Percentiles rank a stretch among this genome's conserved stretches.
Conservation (phyloP, 1,140 invertebrate species). For the Gerris buenoi region DNA sequence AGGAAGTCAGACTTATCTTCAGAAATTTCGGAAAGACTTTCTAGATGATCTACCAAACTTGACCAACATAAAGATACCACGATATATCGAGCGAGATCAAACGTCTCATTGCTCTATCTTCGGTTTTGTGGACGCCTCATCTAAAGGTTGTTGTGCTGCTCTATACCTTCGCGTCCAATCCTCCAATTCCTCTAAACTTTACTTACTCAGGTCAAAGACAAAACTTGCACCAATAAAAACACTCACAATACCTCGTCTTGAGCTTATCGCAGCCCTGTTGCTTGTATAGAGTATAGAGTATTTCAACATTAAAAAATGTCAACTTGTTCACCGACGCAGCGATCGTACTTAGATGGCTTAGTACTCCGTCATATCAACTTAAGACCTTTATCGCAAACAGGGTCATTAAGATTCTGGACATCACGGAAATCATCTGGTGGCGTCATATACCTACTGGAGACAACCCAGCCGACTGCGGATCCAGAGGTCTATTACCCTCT, state of each 20-base stretch:
- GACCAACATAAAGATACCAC: background rate
- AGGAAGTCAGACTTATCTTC: background rate
- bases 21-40: background rate
- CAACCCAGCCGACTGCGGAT: slow-evolving; percentile 28
- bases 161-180: background rate
- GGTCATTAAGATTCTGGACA: slow-evolving; percentile 26
- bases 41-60: background rate
- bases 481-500: slow-evolving; percentile 21
- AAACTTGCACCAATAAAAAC: background rate
- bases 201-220: background rate
- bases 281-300: background rate
- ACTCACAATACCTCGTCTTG: background rate
- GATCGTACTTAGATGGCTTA: slow-evolving; percentile 18
- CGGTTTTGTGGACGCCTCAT: background rate
- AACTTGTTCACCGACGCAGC: slow-evolving; percentile 21
- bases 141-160: background rate
- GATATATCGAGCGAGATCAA: background rate
- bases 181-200: background rate
- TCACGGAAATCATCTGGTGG: slow-evolving; percentile 20
- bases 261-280: background rate
- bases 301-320: slow-evolving; percentile 10
- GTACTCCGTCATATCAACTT: slow-evolving; percentile 6
- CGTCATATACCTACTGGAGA: slow-evolving; percentile 21
- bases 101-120: background rate
- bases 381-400: slow-evolving; percentile 26